Base-by-base conservation (phyloP, 2,888 invertebrate species). In the Eudemis profundana region DNA sequence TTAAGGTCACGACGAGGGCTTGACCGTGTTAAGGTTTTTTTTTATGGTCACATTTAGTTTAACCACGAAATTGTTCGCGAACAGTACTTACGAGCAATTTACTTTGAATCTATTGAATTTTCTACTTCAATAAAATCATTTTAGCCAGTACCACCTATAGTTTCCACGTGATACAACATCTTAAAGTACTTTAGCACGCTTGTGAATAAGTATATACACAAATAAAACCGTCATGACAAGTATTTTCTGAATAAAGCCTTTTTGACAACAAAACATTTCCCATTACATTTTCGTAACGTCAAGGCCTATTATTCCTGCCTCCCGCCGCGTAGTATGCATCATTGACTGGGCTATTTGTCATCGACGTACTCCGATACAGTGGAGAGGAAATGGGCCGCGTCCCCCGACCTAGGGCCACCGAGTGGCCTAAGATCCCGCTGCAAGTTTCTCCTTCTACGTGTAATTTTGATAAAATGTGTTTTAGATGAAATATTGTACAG, bases 341-440 rank as follows among this genome's bases (percentile, higher is more conserved):
- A 64, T 59, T 64, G 64, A 59, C 50, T 42, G 12, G 15, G 44
- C 64, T 19, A 64, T 64, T 59, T 44, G 64, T 64, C 64, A 59
- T 64, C 23, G 56, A 19, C 36, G 38, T 47, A 23, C 38, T 33
- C 15, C 14, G 21, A 23, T 49, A 36, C 44, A 44, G 17, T 33
- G 17, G 36, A 50, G 14, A 40, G 57, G 42, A 64, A 64, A 64
- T 64, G 57, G 57, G 14, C 33, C 57, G 57, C 33, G 27, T 64
- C 57, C 64, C 56, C 44, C 44, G n/a, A 27, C 15, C 40, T 42
- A 42, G 54, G 56, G 56, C 12, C 21, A 46, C n/a, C 44, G n/a
- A n/a, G n/a, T n/a, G n/a, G n/a, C n/a, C n/a, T n/a, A n/a, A n/a
- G n/a, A n/a, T n/a, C n/a, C n/a, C n/a, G n/a, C n/a, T n/a, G n/a